These are phyloP conservation scores for Meghimatium bilineatum DNA, from an alignment of 2,888 invertebrate species.

Conservation along the genomic window DNA sequence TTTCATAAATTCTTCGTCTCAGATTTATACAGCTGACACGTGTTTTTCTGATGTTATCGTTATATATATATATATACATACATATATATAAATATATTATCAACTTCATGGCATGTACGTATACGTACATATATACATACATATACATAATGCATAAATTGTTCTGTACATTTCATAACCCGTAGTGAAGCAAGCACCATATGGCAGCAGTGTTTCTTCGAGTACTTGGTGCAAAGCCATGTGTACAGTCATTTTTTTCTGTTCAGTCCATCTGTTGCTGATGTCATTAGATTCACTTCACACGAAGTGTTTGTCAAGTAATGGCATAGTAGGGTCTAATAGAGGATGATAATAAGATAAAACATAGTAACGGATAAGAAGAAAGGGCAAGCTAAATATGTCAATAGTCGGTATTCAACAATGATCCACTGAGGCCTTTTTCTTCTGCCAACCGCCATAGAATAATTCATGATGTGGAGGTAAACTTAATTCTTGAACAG, in stretches of 20 bases:
- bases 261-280: neutral
- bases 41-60: neutral
- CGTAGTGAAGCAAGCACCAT: neutral
- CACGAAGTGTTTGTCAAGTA: no score
- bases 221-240: neutral
- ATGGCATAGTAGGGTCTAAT: no score
- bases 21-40: constrained; percentile 17
- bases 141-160: constrained; percentile 2
- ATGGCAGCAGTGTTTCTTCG: neutral
- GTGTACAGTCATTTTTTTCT: neutral
- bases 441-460: no score
- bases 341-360: no score
- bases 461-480: no score
- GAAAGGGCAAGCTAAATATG: no score
- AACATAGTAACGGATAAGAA: no score
- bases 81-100: constrained; percentile 1
- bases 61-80: neutral
- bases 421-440: no score
- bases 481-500: no score
- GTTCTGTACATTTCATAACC: neutral
- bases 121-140: constrained; percentile 10
- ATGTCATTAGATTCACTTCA: no score
- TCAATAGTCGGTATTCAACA: no score
- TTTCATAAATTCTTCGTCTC: constrained; percentile 1
- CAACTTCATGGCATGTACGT: constrained; percentile 7